Percentiles rank a stretch among this genome's conserved stretches.
Conservation (phyloP, 2,113 vertebrate species). For the Alectura lathami region DNA sequence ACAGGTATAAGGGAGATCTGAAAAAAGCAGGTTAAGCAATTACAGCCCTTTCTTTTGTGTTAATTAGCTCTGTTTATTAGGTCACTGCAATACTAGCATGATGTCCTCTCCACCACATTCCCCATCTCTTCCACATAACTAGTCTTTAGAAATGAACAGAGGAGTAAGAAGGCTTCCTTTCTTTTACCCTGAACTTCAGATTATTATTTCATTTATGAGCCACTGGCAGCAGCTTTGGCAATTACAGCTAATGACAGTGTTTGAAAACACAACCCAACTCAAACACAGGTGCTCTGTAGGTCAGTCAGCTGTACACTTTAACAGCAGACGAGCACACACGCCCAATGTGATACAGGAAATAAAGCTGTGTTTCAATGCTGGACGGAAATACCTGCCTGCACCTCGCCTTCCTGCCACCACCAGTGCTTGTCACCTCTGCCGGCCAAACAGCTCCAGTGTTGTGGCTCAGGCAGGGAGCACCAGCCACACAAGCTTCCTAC, state of each 20-base stretch:
- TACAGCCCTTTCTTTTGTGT: neutral
- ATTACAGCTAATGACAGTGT: neutral
- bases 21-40: neutral
- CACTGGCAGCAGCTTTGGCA: neutral
- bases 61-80: neutral
- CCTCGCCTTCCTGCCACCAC: too few species aligned
- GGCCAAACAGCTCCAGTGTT: neutral
- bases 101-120: neutral
- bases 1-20: neutral
- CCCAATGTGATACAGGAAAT: neutral
- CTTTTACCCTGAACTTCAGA: neutral
- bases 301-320: rapidly evolving
- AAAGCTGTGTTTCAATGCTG: neutral
- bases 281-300: neutral
- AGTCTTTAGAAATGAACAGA: neutral
- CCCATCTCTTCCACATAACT: neutral
- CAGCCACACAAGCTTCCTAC: rapidly evolving
- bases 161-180: neutral
- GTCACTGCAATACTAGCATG: neutral
- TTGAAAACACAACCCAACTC: neutral
- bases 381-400: neutral
- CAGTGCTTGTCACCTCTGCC: neutral
- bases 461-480: neutral
- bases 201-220: neutral
- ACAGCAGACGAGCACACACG: rapidly evolving